Evolutionary conservation across 64 coral and sea anemone species (phyloP).

Genomic region (Dendrophyllia cribrosa): DNA sequence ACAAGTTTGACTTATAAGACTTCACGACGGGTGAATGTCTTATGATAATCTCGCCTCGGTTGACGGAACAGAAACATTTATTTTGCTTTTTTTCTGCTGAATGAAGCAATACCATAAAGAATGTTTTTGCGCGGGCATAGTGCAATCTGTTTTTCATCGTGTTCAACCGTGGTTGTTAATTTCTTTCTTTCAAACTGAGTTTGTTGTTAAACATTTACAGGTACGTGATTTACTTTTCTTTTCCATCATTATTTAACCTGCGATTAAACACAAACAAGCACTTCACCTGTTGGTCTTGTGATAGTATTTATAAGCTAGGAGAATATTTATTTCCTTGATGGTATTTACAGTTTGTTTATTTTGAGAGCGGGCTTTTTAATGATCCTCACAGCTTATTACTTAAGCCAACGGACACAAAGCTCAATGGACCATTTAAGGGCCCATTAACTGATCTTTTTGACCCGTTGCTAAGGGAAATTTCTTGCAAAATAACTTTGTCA

Average conservation of each 20-base stretch:
- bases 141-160: too few species aligned
- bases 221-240: neutral
- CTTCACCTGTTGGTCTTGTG: neutral
- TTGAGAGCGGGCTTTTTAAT: too few species aligned
- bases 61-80: too few species aligned
- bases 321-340: neutral
- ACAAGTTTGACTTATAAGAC: neutral
- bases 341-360: too few species aligned
- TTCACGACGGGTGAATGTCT: neutral
- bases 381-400: too few species aligned
- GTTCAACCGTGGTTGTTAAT: neutral
- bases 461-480: too few species aligned
- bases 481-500: too few species aligned
- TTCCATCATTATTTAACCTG: slow-evolving; percentile 18
- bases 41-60: neutral
- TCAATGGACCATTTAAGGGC: too few species aligned
- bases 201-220: neutral
- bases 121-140: too few species aligned
- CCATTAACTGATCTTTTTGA: too few species aligned
- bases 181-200: neutral
- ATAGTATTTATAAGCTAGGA: neutral
- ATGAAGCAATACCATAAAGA: neutral
- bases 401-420: too few species aligned
- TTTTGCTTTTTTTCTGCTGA: neutral
- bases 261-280: neutral